Percentiles rank a stretch among this genome's conserved stretches.
phyloP scores from a whole-genome alignment of 1,140 invertebrate genomes.

The Calycopis cecrops region DNA sequence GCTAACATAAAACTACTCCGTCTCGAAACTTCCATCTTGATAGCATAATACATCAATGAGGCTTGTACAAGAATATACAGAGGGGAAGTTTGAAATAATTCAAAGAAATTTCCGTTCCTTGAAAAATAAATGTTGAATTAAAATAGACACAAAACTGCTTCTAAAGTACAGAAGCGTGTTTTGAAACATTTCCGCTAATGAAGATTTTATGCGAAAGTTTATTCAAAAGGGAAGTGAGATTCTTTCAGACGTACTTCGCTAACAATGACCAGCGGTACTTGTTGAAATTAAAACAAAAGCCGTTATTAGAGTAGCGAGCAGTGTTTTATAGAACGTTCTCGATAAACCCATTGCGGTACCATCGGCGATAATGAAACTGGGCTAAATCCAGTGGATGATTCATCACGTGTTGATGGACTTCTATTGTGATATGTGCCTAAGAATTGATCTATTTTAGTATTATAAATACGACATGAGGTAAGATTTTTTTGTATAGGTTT shows the following conservation, averaged over 20 bases:
- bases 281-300: slow-evolving; percentile 10
- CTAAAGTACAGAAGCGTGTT: slow-evolving; percentile 7
- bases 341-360: not conserved
- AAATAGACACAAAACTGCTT: slow-evolving; percentile 7
- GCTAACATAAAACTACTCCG: no score
- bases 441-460: no score
- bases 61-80: no score
- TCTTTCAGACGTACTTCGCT: slow-evolving; percentile 8
- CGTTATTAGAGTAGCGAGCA: slow-evolving; percentile 2
- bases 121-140: slow-evolving; percentile 8
- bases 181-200: slow-evolving; percentile 10
- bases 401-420: not conserved
- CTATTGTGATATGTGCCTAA: no score
- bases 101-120: not conserved
- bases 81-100: no score
- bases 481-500: no score
- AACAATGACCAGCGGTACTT: slow-evolving; percentile 8
- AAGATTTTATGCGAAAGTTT: slow-evolving; percentile 12
- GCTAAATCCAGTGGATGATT: slow-evolving; percentile 15
- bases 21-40: no score
- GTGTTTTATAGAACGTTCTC: not conserved
- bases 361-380: slow-evolving; percentile 2
- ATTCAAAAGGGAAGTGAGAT: slow-evolving; percentile 10
- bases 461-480: no score
- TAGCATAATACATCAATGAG: no score